Base-by-base conservation (phyloP, 2,888 invertebrate genomes). In the Ectropis crepuscularia region DNA sequence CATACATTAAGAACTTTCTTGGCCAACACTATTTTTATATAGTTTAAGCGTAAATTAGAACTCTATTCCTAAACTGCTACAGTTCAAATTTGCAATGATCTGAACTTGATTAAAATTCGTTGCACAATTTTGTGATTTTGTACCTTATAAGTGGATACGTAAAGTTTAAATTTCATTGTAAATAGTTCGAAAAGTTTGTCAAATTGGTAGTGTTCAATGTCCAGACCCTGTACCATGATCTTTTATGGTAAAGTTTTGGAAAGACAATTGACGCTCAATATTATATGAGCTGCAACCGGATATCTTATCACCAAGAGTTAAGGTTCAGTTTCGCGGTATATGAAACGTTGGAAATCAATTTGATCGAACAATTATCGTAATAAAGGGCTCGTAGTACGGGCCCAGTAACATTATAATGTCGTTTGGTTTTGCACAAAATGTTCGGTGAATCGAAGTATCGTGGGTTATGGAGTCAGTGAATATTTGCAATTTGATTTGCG, bases 1-100 rank as follows among this genome's bases (percentile, higher is more conserved):
- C 71, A 71, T 66, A 68, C 58, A 71, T 71, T 69, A 68, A 47
- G n/a, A 62, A 53, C 53, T 57, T 49, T 58, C 53, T 45, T 46
- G 59, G 54, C 6, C 58, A 37, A 57, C 49, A 42, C 42, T 49
- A 43, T 42, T 37, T 55, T 37, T 37, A 9, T 38, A 38, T 50
- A 9, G 5, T 12, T 39, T 12, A 5, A 50, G 5, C n/a, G 12
- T 16, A 6, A 39, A 41, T 41, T n/a, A 6, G 2, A 28, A n/a
- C 51, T 41, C 41, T 51, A 51, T 6, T 12, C 6, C 4, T 16
- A 10, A 5, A 2, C 0, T 2, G 0, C 9, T 16, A 51, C 28
- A 8, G 41, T 16, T 16, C 16, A 51, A 51, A 28, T 16, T 42
- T 6, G 16, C 4, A 51, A 41, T 6, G 16, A 6, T 7, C 9